Evolutionary conservation across 2,888 invertebrate genomes (phyloP).

Genomic region (Eilema caniola): DNA sequence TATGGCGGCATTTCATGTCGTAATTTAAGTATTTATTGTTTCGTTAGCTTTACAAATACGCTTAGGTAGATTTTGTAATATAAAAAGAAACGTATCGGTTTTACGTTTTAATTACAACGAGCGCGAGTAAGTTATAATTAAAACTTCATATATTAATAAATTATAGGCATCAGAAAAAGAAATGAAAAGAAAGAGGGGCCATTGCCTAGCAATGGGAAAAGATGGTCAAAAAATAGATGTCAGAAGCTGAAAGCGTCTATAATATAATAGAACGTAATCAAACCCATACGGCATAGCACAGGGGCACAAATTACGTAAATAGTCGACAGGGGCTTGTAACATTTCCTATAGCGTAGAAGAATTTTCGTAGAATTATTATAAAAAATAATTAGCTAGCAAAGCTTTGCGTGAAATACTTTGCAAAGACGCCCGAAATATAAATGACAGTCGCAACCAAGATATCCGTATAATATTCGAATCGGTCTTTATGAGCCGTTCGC

Average conservation of each 20-base stretch:
- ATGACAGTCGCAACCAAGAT: neutral
- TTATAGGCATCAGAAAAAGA: too few relatives aligned
- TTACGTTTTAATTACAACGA: neutral
- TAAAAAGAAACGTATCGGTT: neutral
- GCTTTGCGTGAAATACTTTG: neutral
- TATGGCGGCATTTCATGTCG: neutral
- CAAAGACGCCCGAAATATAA: neutral
- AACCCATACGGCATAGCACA: too few relatives aligned
- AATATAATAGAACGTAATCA: too few relatives aligned
- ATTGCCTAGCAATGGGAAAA: too few relatives aligned
- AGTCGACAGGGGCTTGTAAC: neutral
- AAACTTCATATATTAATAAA: too few relatives aligned
- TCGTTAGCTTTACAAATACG: neutral
- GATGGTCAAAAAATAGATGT: too few relatives aligned
- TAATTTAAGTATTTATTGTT: slow-evolving; percentile 1
- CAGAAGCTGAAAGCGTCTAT: too few relatives aligned
- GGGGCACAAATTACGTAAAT: too few relatives aligned
- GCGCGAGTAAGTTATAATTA: neutral
- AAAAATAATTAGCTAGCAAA: neutral
- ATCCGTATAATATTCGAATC: slow-evolving; percentile 23
- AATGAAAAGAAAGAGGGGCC: too few relatives aligned
- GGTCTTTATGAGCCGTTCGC: slow-evolving; percentile 33
- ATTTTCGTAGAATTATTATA: neutral
- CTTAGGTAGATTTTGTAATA: neutral
- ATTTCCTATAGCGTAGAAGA: neutral